Conservation (phyloP, 2,797 vertebrate genomes). For the Crenichthys baileyi region DNA sequence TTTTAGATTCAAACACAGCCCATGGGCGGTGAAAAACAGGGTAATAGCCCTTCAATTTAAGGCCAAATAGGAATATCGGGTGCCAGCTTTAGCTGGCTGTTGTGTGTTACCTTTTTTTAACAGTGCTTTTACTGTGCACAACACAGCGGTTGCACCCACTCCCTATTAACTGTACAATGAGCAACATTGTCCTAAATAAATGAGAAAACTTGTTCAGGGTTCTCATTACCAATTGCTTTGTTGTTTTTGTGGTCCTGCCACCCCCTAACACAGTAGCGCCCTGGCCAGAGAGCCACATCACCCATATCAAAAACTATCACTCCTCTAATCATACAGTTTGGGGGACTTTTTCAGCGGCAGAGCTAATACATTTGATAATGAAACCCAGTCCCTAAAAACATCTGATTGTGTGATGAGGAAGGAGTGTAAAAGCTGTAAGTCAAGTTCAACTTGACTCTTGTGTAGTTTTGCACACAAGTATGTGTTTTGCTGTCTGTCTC, state of each 20-base stretch:
- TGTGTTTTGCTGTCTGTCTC: constrained; percentile 21
- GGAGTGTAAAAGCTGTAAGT: too few relatives aligned
- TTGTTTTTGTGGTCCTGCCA: background rate
- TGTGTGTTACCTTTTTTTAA: background rate
- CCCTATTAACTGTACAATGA: background rate
- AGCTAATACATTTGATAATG: background rate
- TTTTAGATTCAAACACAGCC: background rate
- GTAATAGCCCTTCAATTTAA: background rate
- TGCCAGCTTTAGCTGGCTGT: background rate
- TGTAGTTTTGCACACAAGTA: constrained; percentile 5
- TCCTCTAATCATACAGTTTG: background rate
- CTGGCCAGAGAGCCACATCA: background rate
- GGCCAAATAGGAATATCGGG: background rate
- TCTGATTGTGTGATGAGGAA: background rate
- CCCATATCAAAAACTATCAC: too few relatives aligned
- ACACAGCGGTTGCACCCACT: background rate
- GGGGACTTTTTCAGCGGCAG: background rate
- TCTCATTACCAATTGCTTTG: background rate
- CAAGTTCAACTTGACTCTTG: background rate
- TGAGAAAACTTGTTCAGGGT: background rate
- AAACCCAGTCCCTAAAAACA: background rate
- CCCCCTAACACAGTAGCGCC: background rate
- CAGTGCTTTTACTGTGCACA: background rate
- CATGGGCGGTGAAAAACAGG: background rate
- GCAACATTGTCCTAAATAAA: too few relatives aligned